Evolutionary conservation across 2,113 vertebrate species (phyloP), one percentile per base, ranked within the genome.

Genomic region (Mesoclemmys tuberculata): DNA sequence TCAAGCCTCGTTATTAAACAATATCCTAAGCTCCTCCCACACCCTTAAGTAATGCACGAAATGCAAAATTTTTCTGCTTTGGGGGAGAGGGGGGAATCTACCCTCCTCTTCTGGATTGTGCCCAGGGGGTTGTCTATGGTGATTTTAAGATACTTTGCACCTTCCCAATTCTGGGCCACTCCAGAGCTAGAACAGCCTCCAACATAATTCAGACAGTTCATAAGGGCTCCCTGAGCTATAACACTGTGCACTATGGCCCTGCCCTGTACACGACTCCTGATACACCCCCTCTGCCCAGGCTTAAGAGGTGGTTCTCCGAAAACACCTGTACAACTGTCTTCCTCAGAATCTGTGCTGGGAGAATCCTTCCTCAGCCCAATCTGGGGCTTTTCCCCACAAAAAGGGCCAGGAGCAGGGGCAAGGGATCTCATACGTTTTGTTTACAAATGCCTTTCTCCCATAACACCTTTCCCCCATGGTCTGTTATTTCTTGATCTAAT

Each of bases 1-100:
- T 58, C 55, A 82, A 54, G n/a, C 22, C 56, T 10, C 9, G 1
- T 9, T 1, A 27, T 82, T 24, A 12, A 71, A 10, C 0, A 1
- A 58, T 3, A 44, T 56, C 44, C 38, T 1, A 0, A 26, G 82
- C 46, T 10, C 38, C 2, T 8, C 55, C 74, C 31, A n/a, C 14
- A 21, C 26, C 79, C 35, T 52, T 77, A 51, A 82, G 48, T 41
- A 64, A 27, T 10, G 2, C 0, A 5, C 26, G 3, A 29, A 44
- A 61, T 38, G 24, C 9, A 16, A 24, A 13, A 38, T 31, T 2
- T 18, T 3, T 13, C 7, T 12, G 6, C 22, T 85, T 41, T 31
- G 22, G 8, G 12, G 4, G 52, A 21, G 38, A 12, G 35, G 48
- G 74, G 74, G 16, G 16, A 84, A n/a, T 55, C 9, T 18, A 22